Evolutionary conservation across 1,140 invertebrate genomes (phyloP).

Genomic region (Eubasilissa regina): DNA sequence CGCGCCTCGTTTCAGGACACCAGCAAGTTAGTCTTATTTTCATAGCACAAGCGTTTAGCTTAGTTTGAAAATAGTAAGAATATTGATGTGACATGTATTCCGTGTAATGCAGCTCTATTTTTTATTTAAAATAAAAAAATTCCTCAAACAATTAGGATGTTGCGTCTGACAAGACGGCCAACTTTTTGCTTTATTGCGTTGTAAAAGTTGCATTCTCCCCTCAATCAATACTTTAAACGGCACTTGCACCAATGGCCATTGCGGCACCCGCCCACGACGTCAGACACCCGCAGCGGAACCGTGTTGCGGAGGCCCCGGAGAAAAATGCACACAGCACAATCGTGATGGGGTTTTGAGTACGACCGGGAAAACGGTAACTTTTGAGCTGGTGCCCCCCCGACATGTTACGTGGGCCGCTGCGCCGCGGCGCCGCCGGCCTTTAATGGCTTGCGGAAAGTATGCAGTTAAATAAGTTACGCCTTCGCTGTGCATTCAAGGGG

Average conservation of each 20-base stretch:
- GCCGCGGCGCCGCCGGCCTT: conserved; percentile 54
- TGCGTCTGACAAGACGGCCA: conserved; percentile 13
- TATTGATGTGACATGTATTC: no score
- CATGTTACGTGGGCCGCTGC: background rate
- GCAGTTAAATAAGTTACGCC: conserved; percentile 51
- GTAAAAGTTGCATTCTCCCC: conserved; percentile 27
- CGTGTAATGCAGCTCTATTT: no score
- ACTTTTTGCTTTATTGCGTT: conserved; percentile 25
- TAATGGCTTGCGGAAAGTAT: conserved; percentile 59
- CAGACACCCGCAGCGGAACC: background rate
- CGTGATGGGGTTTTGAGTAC: no score
- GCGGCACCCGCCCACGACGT: background rate
- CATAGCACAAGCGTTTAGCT: no score
- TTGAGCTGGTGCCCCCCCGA: background rate
- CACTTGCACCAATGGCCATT: conserved; percentile 39
- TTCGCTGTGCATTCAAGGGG: conserved; percentile 24
- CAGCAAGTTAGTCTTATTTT: no score
- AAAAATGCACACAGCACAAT: background rate
- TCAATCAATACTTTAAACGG: conserved; percentile 45
- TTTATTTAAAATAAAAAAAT: no score
- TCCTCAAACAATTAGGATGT: background rate
- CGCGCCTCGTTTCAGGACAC: no score
- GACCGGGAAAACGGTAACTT: background rate
- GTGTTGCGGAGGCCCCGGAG: background rate
- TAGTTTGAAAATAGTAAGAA: no score